Evolutionary conservation across 1,140 invertebrate species (phyloP), one percentile per base, ranked within the genome.

Genomic region (Orius insidiosus): DNA sequence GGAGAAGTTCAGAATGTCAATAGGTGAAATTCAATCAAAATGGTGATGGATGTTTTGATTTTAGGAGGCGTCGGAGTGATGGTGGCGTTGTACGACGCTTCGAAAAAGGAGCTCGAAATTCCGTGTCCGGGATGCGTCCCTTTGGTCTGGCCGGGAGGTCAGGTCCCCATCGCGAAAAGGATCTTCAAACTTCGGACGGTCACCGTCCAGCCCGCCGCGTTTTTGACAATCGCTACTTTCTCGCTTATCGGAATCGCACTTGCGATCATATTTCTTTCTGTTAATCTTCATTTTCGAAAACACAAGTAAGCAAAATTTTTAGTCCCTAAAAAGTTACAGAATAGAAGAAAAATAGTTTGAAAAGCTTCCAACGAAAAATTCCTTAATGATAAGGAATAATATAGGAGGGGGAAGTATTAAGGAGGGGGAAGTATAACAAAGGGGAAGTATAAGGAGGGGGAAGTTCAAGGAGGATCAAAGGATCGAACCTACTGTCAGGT

Each of bases 271-370:
- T 90, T 89, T 59, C 65, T 93, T 14, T 74, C 73, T 31, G 89
- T 90, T 60, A 93, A 90, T 64, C 67, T 90, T 40, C 80, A 85
- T 63, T 86, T 87, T 63, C 70, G 85, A 46, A 78, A 80, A 57
- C 70, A 84, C 57, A 88, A 86, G 81, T 88, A 70, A 66, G 72
- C 63, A n/a, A 11, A 2, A n/a, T n/a, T 15, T 41, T 19, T 41
- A 3, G 5, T 6, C 10, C 45, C 14, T 39, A 16, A 37, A 11
- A 24, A 24, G 7, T 4, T 24, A 8, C 15, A 11, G 35, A 11
- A n/a, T n/a, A n/a, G n/a, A n/a, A n/a, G n/a, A n/a, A n/a, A n/a
- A n/a, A n/a, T n/a, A n/a, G n/a, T n/a, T n/a, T n/a, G n/a, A n/a
- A n/a, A n/a, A n/a, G n/a, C n/a, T n/a, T n/a, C n/a, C n/a, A n/a